Percentiles rank a stretch among this genome's conserved stretches.
These are phyloP conservation scores for Myrmophylax atrothorax DNA, from an alignment of 2,113 vertebrate genomes.

Conservation along the genomic window DNA sequence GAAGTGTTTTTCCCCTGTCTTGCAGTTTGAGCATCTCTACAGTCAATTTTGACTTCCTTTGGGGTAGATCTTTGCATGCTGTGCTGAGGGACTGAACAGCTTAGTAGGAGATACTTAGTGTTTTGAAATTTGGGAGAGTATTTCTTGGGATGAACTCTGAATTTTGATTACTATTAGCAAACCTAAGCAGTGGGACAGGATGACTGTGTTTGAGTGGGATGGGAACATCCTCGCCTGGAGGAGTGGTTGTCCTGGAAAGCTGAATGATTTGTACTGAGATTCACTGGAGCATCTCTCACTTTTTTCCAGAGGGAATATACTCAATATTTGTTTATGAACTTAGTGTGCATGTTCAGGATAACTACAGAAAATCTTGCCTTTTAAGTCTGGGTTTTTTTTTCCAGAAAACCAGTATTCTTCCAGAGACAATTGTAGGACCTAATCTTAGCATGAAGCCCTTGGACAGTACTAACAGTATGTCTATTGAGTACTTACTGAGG, in stretches of 20 bases:
- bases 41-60: not conserved
- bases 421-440: not conserved
- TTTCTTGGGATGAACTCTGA: not conserved
- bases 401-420: not conserved
- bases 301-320: not conserved
- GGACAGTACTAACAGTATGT: not conserved
- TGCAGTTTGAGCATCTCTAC: accelerated
- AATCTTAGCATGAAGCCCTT: not conserved
- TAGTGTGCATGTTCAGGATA: not conserved
- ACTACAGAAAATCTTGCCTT: not conserved
- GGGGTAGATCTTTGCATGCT: not conserved
- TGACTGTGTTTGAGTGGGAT: not conserved
- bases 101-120: not conserved
- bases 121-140: not conserved
- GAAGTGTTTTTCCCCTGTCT: accelerated
- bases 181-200: not conserved
- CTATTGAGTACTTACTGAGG: not conserved
- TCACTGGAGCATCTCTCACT: not conserved
- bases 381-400: too few species aligned
- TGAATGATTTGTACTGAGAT: accelerated
- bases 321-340: not conserved
- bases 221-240: not conserved
- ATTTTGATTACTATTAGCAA: not conserved
- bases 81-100: not conserved
- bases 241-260: not conserved